Percentiles rank a stretch among this genome's conserved stretches.
These are phyloP conservation scores for Pogonocichla stellata DNA, from an alignment of 2,113 vertebrate genomes.

Conservation along the genomic window DNA sequence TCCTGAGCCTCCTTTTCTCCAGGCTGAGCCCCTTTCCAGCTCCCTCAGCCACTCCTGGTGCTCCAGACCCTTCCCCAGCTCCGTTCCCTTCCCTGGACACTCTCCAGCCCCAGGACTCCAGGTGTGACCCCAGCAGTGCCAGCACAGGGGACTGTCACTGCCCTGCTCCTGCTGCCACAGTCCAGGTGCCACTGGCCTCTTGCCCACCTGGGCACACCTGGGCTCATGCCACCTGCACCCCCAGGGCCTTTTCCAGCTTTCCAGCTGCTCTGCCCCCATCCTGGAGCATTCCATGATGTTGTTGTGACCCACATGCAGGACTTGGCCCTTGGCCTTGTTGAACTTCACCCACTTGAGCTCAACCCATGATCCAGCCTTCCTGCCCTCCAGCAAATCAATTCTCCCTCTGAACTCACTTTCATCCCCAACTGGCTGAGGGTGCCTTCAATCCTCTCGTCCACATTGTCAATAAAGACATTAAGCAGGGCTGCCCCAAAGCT, in stretches of 20 bases:
- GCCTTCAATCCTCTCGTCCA: not conserved
- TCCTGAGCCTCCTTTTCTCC: not conserved
- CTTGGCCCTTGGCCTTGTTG: not conserved
- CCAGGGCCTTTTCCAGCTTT: not conserved
- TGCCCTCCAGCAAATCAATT: not conserved
- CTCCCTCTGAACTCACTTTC: not conserved
- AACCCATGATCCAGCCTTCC: not conserved
- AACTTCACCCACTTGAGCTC: not conserved
- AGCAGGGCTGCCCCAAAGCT: not conserved
- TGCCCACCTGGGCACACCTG: not conserved
- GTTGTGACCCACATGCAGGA: not conserved
- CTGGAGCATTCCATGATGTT: not conserved
- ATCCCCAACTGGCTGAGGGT: not conserved
- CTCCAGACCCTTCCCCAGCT: not conserved
- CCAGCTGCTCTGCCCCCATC: not conserved
- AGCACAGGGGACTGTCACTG: not conserved
- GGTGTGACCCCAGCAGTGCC: not conserved
- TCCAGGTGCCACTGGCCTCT: not conserved
- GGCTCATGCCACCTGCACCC: not conserved
- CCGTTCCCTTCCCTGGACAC: fast-evolving
- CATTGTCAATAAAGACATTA: not conserved
- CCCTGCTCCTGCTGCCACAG: not conserved
- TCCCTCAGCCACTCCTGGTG: fast-evolving
- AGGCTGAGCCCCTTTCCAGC: not conserved
- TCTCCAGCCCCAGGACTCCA: not conserved